Evolutionary conservation across 2,888 invertebrate genomes (phyloP).

Genomic region (Omphaloscelis lunosa): DNA sequence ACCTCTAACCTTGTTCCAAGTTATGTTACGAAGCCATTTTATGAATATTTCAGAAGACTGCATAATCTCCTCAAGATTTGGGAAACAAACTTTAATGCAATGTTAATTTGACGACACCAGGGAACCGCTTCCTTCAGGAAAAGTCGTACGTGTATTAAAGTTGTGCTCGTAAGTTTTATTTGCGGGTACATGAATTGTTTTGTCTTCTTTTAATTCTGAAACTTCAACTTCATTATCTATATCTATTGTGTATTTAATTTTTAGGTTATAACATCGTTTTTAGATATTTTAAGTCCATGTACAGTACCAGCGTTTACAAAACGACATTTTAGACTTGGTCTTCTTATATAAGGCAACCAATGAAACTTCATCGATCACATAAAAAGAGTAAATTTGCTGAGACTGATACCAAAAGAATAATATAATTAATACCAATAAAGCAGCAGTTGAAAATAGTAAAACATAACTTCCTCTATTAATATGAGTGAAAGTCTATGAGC

Average conservation of each 20-base stretch:
- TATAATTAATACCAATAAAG: not conserved
- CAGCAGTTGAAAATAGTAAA: not conserved
- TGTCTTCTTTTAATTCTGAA: not conserved
- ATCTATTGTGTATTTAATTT: too few relatives aligned
- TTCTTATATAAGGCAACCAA: not conserved
- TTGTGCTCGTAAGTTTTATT: constrained; percentile 30
- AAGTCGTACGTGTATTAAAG: constrained; percentile 17
- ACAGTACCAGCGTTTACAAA: not conserved
- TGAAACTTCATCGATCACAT: not conserved
- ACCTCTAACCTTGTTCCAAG: constrained; percentile 50
- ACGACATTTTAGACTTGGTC: not conserved
- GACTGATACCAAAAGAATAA: not conserved
- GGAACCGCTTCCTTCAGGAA: constrained; percentile 21
- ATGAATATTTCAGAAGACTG: constrained; percentile 67
- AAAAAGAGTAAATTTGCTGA: not conserved
- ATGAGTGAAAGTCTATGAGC: too few relatives aligned
- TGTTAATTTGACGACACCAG: constrained; percentile 59
- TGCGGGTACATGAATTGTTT: constrained; percentile 21
- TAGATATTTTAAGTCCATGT: not conserved
- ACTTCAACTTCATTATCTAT: not conserved
- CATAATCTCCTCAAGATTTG: constrained; percentile 65
- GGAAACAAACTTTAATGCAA: constrained; percentile 63
- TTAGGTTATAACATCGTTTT: not conserved
- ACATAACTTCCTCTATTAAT: not conserved
- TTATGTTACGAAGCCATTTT: constrained; percentile 55